A percentile compares a stretch with the other conserved stretches of the same genome.
phyloP scores from a whole-genome alignment of 1,140 invertebrate species.

The Chrysomallon squamiferum region DNA sequence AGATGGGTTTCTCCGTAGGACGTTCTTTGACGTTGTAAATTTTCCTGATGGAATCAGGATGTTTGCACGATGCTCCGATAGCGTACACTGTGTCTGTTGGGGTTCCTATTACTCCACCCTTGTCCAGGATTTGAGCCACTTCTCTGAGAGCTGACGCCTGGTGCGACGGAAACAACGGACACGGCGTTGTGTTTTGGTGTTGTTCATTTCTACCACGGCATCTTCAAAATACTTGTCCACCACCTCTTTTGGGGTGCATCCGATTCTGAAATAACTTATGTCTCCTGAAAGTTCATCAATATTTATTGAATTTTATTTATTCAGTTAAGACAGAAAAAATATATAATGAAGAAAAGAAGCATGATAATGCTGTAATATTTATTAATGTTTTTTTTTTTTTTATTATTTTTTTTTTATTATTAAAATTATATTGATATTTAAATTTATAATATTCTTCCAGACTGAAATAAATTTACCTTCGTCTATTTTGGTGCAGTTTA shows the following conservation, averaged over 20 bases:
- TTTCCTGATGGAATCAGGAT: constrained; percentile 29
- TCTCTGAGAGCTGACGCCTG: constrained; percentile 19
- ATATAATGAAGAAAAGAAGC: not conserved
- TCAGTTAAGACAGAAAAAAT: not conserved
- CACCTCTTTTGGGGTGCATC: constrained; percentile 33
- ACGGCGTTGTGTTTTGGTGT: not conserved
- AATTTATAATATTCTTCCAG: no score
- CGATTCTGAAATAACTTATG: constrained; percentile 33
- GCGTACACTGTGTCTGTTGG: constrained; percentile 45
- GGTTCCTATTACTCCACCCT: constrained; percentile 24
- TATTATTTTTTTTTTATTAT: no score
- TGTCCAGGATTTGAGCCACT: constrained; percentile 21
- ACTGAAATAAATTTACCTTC: no score
- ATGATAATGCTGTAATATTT: not conserved
- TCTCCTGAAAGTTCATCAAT: constrained; percentile 20
- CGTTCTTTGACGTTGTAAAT: constrained; percentile 42
- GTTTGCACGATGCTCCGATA: constrained; percentile 34
- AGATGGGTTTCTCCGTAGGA: constrained; percentile 44
- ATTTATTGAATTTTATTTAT: no score
- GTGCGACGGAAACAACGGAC: constrained; percentile 25
- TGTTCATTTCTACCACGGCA: constrained; percentile 23
- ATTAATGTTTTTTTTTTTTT: no score
- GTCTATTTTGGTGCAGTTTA: constrained; percentile 41
- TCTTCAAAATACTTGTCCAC: constrained; percentile 35
- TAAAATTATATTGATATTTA: no score